Evolutionary conservation across 2,113 vertebrate genomes (phyloP), one percentile per base, ranked within the genome.

Genomic region (Bostrychus sinensis): DNA sequence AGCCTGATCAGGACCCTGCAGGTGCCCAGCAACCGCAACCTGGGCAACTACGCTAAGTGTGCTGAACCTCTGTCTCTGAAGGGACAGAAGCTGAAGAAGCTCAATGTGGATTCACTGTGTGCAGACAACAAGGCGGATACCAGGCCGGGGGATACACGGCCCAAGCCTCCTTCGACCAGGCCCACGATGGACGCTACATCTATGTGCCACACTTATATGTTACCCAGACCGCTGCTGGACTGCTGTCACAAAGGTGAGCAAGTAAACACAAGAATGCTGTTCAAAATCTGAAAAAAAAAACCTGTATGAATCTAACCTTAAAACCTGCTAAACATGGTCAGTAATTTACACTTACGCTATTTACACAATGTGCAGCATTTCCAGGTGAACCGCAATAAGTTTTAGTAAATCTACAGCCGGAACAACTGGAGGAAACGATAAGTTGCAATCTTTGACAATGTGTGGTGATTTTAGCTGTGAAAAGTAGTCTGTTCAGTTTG

Each of bases 1-100:
- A 93, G 93, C 7, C 91, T 99, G 54, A 48, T 98, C 66, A 89
- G 91, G n/a, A 94, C 93, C 89, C 78, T 99, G 70, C 96, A 96
- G 85, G 85, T 99, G 75, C 97, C 97, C 26, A 90, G 93, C 73
- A 95, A 96, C 77, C 93, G 94, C 42, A 95, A 99, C 83, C 65
- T 98, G 84, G 97, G 95, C 6, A 98, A 94, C 86, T 98, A 93
- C 7, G 97, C 94, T 75, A 96, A 93, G 72, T 99, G 97, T 2
- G 77, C 77, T 1, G 83, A 91, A 46, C 97, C 97, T 3, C 54
- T 22, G 36, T 81, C 78, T 22, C 77, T 95, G 23, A 91, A 64
- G 82, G 94, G 93, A 64, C 90, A 93, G 73, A 95, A 95, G 78
- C 66, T 99, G 58, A 95, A 93, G 88, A 91, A 91, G 75, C 60